phyloP scores from a whole-genome alignment of 1,140 invertebrate species.

The Papilio glaucus region DNA sequence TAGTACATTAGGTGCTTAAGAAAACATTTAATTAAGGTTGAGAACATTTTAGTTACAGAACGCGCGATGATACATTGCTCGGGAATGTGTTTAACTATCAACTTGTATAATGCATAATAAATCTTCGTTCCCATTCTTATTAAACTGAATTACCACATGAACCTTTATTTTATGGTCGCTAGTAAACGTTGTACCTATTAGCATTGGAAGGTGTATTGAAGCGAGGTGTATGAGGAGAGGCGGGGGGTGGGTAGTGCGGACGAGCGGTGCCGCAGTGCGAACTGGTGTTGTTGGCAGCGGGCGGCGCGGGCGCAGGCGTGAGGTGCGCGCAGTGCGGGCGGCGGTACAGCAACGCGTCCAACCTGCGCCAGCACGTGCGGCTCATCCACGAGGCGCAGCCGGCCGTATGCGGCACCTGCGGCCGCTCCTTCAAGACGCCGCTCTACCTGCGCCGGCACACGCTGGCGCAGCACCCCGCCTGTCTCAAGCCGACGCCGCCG shows the following conservation, averaged over 20 bases:
- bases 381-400: constrained; percentile 91
- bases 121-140: not conserved
- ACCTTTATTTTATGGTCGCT: not conserved
- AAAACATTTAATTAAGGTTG: not conserved
- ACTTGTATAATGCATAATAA: constrained; percentile 42
- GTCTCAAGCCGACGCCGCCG: constrained; percentile 62
- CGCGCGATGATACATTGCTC: not conserved
- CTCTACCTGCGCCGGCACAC: constrained; percentile 89
- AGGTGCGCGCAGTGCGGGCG: constrained; percentile 89
- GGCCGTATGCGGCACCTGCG: constrained; percentile 89
- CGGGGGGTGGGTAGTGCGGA: constrained; percentile 47
- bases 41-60: not conserved
- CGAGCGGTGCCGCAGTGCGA: constrained; percentile 61
- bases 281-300: constrained; percentile 78
- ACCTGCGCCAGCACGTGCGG: constrained; percentile 91
- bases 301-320: constrained; percentile 64
- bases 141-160: not conserved
- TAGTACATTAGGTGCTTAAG: not conserved
- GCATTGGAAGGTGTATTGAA: constrained; percentile 40
- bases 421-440: constrained; percentile 91
- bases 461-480: constrained; percentile 79
- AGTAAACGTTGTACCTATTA: constrained; percentile 39
- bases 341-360: constrained; percentile 91
- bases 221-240: constrained; percentile 33
- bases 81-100: constrained; percentile 18